These are phyloP conservation scores for Pseudococcus longispinus DNA, from an alignment of 2,888 invertebrate species.

Conservation along the genomic window DNA sequence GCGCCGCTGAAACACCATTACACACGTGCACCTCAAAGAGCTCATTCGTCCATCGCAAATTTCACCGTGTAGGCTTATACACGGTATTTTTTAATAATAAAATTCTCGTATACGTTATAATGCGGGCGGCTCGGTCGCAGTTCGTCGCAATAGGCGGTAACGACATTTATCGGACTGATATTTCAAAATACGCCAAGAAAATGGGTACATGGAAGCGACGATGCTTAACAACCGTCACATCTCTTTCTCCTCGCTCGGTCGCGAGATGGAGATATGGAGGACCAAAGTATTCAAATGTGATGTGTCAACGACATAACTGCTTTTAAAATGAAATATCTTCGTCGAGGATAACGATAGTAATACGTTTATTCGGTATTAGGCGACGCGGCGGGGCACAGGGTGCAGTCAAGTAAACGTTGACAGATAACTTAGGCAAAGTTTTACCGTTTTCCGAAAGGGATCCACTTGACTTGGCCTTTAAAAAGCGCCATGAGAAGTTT, in stretches of 20 bases:
- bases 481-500: constrained; percentile 1
- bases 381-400: background rate
- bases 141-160: background rate
- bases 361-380: background rate
- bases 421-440: constrained; percentile 48
- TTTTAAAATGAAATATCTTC: constrained; percentile 46
- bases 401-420: constrained; percentile 3
- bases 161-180: constrained; percentile 28
- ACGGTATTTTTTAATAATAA: constrained; percentile 37
- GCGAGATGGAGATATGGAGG: background rate
- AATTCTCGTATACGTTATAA: constrained; percentile 25
- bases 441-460: constrained; percentile 5
- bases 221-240: constrained; percentile 12
- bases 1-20: constrained; percentile 6
- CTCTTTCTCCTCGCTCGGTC: background rate
- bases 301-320: constrained; percentile 48
- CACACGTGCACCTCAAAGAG: constrained; percentile 32
- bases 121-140: background rate
- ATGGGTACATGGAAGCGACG: background rate
- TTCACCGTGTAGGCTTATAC: background rate
- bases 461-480: constrained; percentile 25
- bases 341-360: constrained; percentile 13
- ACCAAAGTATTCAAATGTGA: constrained; percentile 47
- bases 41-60: constrained; percentile 32
- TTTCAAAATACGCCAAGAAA: constrained; percentile 13